phyloP scores from a whole-genome alignment of 2,888 invertebrate species.

The Yponomeuta plumbellus region DNA sequence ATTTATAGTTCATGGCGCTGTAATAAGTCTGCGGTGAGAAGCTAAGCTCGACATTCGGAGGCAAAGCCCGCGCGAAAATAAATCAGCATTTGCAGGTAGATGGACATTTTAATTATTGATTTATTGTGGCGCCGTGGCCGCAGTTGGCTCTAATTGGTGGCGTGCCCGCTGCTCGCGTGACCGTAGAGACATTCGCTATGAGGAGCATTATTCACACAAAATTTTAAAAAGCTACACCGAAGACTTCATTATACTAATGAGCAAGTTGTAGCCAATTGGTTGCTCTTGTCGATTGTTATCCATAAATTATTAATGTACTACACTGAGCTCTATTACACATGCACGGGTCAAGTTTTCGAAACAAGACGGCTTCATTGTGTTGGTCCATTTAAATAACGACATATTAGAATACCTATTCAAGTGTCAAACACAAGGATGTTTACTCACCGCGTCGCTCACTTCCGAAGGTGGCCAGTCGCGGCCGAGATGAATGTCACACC shows the following conservation, averaged over 20 bases:
- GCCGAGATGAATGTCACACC: conserved; percentile 28
- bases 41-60: background rate
- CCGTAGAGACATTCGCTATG: conserved; percentile 39
- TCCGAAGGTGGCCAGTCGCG: conserved; percentile 35
- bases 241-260: conserved; percentile 57
- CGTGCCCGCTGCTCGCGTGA: conserved; percentile 58
- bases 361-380: conserved; percentile 1
- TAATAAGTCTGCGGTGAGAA: background rate
- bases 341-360: background rate
- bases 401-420: conserved; percentile 19
- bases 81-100: conserved; percentile 72
- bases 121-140: conserved; percentile 59
- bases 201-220: conserved; percentile 60
- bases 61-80: conserved; percentile 40
- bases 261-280: conserved; percentile 9
- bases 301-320: background rate
- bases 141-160: conserved; percentile 68
- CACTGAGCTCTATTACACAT: background rate
- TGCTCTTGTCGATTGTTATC: conserved; percentile 2
- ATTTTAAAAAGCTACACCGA: conserved; percentile 20
- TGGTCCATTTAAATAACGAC: conserved; percentile 15
- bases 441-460: conserved; percentile 39
- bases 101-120: conserved; percentile 75
- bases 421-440: conserved; percentile 37
- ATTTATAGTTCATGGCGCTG: conserved; percentile 1